Base-by-base conservation (phyloP, 2,113 vertebrate species). In the Hippopotamus amphibius region DNA sequence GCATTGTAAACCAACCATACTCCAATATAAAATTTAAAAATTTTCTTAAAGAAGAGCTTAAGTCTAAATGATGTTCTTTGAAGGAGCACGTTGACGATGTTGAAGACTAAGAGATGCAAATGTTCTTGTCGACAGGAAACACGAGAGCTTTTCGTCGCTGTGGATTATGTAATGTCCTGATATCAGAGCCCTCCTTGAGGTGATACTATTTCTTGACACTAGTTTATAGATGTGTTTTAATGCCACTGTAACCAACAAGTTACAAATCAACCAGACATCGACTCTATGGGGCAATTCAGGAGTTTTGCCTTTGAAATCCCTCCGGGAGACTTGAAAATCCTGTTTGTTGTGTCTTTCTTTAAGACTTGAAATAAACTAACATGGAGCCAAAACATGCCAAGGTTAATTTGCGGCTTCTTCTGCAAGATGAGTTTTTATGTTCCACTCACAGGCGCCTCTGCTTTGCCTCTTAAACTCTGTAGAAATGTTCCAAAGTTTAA, bases 241-340 rank as follows among this genome's bases (percentile, higher is more conserved):
- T 37, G 80, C 33, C 59, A 74, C 50, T 61, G 6, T 15, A 84
- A 90, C 26, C 83, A 76, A 59, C 72, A 90, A 61, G 65, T 97
- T 83, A 19, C 41, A 93, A 88, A 77, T 65, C 91, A 92, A 7
- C 48, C 22, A 14, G 77, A 81, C 86, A 66, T 41, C 53, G 13
- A 71, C 59, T 95, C 61, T 0, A 13, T 21, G 11, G 63, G 71
- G 81, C 82, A 71, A 66, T 43, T 88, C 88, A 46, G 93, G 82
- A 69, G 3, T 88, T 95, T 76, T 95, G 91, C 92, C 92, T 91
- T 95, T 96, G 97, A 96, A 97, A 95, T 88, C 92, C 92, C 86
- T 71, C 76, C 13, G 6, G n/a, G 89, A 90, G 96, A 95, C 92
- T 53, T 85, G 97, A 98, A 97, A 96, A 97, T 91, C 96, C 92